Conservation (phyloP, 2,888 invertebrate species). For the Diabrotica balteata region DNA sequence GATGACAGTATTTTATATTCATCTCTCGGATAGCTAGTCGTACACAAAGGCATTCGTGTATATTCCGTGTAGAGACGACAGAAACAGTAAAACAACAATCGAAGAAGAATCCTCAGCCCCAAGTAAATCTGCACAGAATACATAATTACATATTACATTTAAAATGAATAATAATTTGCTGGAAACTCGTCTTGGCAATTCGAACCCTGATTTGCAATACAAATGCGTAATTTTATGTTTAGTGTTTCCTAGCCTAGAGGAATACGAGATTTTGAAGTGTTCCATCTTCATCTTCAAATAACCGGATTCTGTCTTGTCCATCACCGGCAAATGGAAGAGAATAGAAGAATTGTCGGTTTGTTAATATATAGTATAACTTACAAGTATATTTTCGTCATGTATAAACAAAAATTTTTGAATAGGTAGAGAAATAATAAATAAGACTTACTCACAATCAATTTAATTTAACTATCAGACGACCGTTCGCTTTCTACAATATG, state of each 20-base stretch:
- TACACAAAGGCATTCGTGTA: slow-evolving; percentile 18
- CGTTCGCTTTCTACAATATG: no score
- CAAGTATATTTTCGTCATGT: no score
- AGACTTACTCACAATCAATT: no score
- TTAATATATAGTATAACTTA: no score
- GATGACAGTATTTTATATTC: slow-evolving; percentile 18
- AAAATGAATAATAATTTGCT: slow-evolving; percentile 42
- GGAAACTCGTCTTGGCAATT: slow-evolving; percentile 31
- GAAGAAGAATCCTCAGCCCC: slow-evolving; percentile 33
- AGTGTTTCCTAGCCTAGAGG: slow-evolving; percentile 28
- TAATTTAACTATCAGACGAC: no score
- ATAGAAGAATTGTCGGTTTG: no score
- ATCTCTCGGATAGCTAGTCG: slow-evolving; percentile 14
- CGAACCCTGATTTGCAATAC: slow-evolving; percentile 35
- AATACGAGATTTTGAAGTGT: slow-evolving; percentile 5
- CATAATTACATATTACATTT: slow-evolving; percentile 43
- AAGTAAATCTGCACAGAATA: slow-evolving; percentile 41
- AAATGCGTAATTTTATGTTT: slow-evolving; percentile 32
- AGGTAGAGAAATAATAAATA: no score
- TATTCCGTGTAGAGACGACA: slow-evolving; percentile 29
- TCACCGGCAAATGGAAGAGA: no score
- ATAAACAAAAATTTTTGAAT: no score
- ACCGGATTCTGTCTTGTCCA: no score
- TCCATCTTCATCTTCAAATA: background rate
- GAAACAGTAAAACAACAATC: slow-evolving; percentile 36